Percentiles rank a stretch among this genome's conserved stretches.
phyloP scores from a whole-genome alignment of 2,888 invertebrate species.

The Toxonevra muliebris region DNA sequence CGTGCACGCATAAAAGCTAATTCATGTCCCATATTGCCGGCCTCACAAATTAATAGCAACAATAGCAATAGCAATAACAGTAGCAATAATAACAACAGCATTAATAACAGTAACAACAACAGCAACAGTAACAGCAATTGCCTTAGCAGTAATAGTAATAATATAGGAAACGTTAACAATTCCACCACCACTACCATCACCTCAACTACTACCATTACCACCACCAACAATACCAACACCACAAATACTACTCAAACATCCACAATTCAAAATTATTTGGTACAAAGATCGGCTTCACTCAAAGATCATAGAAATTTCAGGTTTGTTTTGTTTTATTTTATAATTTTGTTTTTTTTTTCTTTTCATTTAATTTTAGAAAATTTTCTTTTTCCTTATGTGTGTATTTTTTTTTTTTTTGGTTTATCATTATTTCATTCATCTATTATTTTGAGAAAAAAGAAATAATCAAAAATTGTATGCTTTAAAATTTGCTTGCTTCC shows the following conservation, averaged over 20 bases:
- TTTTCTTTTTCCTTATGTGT: conserved; percentile 31
- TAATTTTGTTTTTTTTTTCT: conserved; percentile 29
- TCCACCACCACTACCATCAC: conserved; percentile 46
- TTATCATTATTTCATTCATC: conserved; percentile 1
- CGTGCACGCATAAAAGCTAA: conserved; percentile 89
- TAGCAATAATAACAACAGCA: conserved; percentile 53
- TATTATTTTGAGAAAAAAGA: background rate
- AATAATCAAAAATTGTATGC: conserved; percentile 2
- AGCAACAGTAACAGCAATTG: conserved; percentile 41
- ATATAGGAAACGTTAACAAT: conserved; percentile 48
- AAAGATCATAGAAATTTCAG: conserved; percentile 66
- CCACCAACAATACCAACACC: conserved; percentile 47
- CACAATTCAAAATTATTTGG: conserved; percentile 67
- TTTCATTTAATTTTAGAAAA: conserved; percentile 26
- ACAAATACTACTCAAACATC: conserved; percentile 49
- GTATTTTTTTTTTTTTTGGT: conserved; percentile 15
- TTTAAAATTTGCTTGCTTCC: conserved; percentile 2
- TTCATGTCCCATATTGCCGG: conserved; percentile 79
- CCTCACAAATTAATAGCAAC: conserved; percentile 65
- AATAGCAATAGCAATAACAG: conserved; percentile 58
- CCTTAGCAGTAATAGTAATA: conserved; percentile 44
- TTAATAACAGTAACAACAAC: conserved; percentile 40
- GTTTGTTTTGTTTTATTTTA: conserved; percentile 57
- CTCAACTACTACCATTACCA: conserved; percentile 44
- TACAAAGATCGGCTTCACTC: conserved; percentile 71